Evolutionary conservation across 2,797 vertebrate species (phyloP), one percentile per base, ranked within the genome.

Genomic region (Fistularia tabacaria): DNA sequence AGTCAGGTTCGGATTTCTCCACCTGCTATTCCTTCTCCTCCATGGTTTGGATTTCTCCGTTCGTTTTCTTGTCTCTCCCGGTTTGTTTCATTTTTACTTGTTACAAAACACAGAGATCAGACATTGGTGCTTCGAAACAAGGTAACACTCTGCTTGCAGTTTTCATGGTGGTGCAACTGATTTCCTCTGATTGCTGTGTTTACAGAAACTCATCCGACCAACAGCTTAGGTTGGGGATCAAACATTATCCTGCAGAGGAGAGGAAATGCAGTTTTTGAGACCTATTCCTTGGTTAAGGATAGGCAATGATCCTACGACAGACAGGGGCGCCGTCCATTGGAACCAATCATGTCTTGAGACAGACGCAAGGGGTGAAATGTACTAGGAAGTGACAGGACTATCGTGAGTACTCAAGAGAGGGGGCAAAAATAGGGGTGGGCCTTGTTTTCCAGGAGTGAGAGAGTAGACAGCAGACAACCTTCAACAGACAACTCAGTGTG

Each of bases 1-100:
- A 75, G 81, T 71, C 83, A 82, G 81, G 81, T 58, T 64, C 64
- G 83, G 85, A 83, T 86, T 80, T 80, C 81, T 87, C 84, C 86
- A 71, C 83, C 85, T 80, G 84, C 66, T 75, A 51, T 53, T 78
- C 74, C 81, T 74, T 83, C 79, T 83, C 77, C 82, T 79, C 80
- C 74, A 51, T 64, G 47, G 66, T 77, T 76, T 86, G 53, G 73
- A 79, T 77, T 82, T 79, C 80, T 80, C 73, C 50, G 14, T 64
- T 58, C 57, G 9, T 51, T 73, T 68, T 65, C 49, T 74, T 62
- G 65, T 80, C 74, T 73, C 69, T 77, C 72, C 64, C 68, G 75
- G 56, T 42, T 69, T 73, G 51, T 25, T 13, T 45, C 11, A 45
- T 11, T 11, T 44, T 45, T 11, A 45, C 46, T 54, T 72, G 69